phyloP scores from a whole-genome alignment of 2,797 vertebrate species.

The Acestrorhynchus altus region DNA sequence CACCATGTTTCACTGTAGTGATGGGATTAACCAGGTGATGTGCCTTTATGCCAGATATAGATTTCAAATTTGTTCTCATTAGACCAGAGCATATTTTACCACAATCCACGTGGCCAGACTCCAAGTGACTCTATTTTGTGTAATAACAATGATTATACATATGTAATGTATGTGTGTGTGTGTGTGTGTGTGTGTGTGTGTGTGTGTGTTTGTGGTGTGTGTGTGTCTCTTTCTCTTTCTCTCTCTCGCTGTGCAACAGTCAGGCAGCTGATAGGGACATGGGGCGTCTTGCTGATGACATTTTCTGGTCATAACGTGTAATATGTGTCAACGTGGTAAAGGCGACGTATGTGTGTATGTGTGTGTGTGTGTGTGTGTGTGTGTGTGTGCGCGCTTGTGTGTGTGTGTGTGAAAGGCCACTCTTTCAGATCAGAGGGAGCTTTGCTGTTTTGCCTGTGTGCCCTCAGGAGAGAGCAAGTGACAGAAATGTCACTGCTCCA shows the following conservation, averaged over 20 bases:
- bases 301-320: constrained; percentile 82
- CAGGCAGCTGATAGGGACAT: constrained; percentile 64
- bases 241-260: background rate
- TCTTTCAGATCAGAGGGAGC: background rate
- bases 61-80: no score
- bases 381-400: background rate
- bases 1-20: no score
- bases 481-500: constrained; percentile 23
- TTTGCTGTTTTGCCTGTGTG: background rate
- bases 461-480: background rate
- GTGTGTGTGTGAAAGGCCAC: background rate
- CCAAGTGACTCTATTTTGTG: no score
- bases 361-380: background rate
- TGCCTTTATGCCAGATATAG: no score
- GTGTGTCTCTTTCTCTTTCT: constrained; percentile 64
- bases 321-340: constrained; percentile 45
- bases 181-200: constrained; percentile 59
- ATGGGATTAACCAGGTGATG: no score
- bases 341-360: background rate
- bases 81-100: no score
- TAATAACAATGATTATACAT: background rate
- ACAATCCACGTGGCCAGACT: no score
- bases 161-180: no score
- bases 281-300: constrained; percentile 81
- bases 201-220: constrained; percentile 69